Conservation (phyloP, 2,113 vertebrate species). For the Brachionichthys hirsutus region DNA sequence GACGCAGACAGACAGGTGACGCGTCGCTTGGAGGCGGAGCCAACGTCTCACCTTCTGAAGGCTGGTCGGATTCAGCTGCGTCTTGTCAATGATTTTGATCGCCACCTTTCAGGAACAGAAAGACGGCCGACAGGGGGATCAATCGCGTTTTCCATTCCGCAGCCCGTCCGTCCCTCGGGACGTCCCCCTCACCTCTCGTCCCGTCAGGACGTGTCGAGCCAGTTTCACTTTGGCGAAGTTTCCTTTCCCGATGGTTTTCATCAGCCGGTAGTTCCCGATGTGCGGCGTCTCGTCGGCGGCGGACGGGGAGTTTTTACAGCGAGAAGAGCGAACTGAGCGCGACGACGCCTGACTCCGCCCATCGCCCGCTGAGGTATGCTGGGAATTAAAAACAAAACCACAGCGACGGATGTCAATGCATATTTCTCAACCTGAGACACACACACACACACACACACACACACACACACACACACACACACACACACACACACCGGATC, state of each 20-base stretch:
- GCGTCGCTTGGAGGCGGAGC: too few relatives aligned
- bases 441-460: too few relatives aligned
- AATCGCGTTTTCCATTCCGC: too few relatives aligned
- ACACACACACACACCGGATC: too few relatives aligned
- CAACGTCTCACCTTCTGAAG: slow-evolving; percentile 46
- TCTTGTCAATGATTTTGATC: slow-evolving; percentile 54
- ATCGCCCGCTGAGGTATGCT: slow-evolving; percentile 33
- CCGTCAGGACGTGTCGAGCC: slow-evolving; percentile 83
- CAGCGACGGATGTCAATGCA: too few relatives aligned
- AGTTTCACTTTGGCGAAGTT: slow-evolving; percentile 91
- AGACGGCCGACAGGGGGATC: neutral
- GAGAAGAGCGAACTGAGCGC: slow-evolving; percentile 71
- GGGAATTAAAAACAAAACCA: neutral
- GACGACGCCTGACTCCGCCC: neutral
- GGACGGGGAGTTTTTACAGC: slow-evolving; percentile 80
- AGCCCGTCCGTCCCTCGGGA: neutral
- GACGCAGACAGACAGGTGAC: neutral
- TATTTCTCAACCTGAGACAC: too few relatives aligned
- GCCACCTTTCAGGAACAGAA: slow-evolving; percentile 28
- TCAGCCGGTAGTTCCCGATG: slow-evolving; percentile 88
- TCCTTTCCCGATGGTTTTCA: slow-evolving; percentile 89
- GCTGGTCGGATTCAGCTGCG: slow-evolving; percentile 49
- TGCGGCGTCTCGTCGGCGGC: slow-evolving; percentile 84
- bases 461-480: too few relatives aligned
- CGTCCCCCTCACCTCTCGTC: slow-evolving; percentile 79